Evolutionary conservation across 2,797 vertebrate species (phyloP).

Genomic region (Karalla daura): DNA sequence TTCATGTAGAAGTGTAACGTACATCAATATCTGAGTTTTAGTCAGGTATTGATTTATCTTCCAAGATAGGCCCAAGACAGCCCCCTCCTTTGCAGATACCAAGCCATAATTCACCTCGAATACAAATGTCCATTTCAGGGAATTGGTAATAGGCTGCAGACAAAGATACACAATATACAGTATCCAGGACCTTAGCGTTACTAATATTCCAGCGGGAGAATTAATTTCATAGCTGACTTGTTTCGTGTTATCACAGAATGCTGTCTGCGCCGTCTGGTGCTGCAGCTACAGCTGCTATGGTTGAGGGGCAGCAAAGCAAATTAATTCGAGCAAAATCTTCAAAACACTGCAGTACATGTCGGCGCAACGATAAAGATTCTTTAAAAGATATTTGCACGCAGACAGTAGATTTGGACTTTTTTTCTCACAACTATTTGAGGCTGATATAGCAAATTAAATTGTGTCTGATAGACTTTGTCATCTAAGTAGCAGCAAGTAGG

Average conservation of each 20-base stretch:
- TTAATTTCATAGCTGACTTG: constrained; percentile 49
- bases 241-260: constrained; percentile 27
- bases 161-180: background rate
- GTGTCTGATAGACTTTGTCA: background rate
- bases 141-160: background rate
- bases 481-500: background rate
- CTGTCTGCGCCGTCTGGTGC: constrained; percentile 4
- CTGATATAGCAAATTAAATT: background rate
- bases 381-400: constrained; percentile 3
- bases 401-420: background rate
- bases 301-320: background rate
- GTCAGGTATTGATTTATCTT: background rate
- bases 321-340: background rate
- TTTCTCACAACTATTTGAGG: background rate
- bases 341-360: background rate
- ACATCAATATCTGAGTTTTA: background rate
- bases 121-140: background rate
- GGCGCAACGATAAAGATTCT: background rate
- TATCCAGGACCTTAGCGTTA: constrained; percentile 5
- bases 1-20: too few species aligned
- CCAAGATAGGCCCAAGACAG: background rate
- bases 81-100: background rate
- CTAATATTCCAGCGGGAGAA: constrained; percentile 1
- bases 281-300: constrained; percentile 7
- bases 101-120: background rate